Evolutionary conservation across 2,797 vertebrate genomes (phyloP).

Genomic region (Tragopan temminckii): DNA sequence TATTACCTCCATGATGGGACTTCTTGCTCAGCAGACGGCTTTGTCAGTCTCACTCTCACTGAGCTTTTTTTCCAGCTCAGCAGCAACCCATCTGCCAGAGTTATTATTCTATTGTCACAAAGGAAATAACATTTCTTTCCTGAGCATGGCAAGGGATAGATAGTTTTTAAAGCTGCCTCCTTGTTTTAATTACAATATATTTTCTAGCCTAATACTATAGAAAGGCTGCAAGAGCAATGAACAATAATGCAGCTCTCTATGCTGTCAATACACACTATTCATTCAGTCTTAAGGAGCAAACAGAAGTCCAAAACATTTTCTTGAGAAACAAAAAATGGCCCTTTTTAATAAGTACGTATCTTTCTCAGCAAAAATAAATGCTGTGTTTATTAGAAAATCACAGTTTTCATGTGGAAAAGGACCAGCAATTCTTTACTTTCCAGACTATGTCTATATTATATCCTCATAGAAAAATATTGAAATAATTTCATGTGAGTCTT

Average conservation of each 20-base stretch:
- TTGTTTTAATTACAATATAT: conserved; percentile 65
- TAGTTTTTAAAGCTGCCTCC: conserved; percentile 56
- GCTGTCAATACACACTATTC: conserved; percentile 39
- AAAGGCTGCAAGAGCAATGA: conserved; percentile 38
- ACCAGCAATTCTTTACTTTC: background rate
- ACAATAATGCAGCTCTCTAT: conserved; percentile 40
- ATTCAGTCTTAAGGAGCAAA: conserved; percentile 27
- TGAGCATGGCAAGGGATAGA: conserved; percentile 22
- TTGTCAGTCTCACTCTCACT: conserved; percentile 53
- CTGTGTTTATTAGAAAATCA: conserved; percentile 22
- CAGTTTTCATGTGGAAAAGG: background rate
- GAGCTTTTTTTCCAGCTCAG: conserved; percentile 59
- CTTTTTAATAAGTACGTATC: conserved; percentile 21
- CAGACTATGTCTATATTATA: background rate
- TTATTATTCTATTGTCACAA: conserved; percentile 74
- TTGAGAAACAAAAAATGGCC: conserved; percentile 37
- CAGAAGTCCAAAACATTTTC: conserved; percentile 23
- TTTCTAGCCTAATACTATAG: conserved; percentile 35
- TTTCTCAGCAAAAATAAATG: background rate
- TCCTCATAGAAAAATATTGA: conserved; percentile 23
- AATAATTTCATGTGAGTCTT: background rate
- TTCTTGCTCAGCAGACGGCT: conserved; percentile 38
- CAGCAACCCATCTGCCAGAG: conserved; percentile 62
- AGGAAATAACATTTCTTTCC: conserved; percentile 67
- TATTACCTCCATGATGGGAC: background rate